phyloP scores from a whole-genome alignment of 2,888 invertebrate genomes.

The Ametastegia equiseti region DNA sequence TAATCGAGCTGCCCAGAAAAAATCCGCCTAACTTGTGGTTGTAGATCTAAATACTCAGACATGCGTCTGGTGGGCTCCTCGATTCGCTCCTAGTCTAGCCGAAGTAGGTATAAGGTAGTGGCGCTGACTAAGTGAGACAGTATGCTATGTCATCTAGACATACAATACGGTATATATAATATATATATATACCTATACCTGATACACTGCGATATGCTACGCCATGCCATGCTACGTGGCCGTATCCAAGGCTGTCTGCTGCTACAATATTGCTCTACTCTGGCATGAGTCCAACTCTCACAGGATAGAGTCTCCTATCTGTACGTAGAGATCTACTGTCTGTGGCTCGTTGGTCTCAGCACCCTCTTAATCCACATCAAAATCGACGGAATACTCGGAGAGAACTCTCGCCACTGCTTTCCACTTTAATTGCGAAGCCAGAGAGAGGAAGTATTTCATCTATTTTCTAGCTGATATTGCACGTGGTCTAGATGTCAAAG shows the following conservation, averaged over 20 bases:
- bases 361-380: conserved; percentile 56
- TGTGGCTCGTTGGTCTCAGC: conserved; percentile 49
- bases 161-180: conserved; percentile 11
- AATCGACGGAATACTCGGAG: conserved; percentile 33
- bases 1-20: conserved; percentile 59
- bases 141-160: conserved; percentile 53
- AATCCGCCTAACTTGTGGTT: conserved; percentile 58
- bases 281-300: conserved; percentile 63
- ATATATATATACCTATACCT: conserved; percentile 46
- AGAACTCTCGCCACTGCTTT: neutral
- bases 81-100: neutral
- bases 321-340: conserved; percentile 52
- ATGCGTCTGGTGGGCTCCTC: neutral
- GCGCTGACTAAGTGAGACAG: conserved; percentile 62
- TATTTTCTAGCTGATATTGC: neutral
- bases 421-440: conserved; percentile 9
- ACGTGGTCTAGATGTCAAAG: neutral
- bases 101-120: too few species aligned
- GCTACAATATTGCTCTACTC: conserved; percentile 67
- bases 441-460: neutral
- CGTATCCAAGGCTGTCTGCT: conserved; percentile 58
- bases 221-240: conserved; percentile 48
- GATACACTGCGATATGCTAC: conserved; percentile 49
- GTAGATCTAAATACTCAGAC: conserved; percentile 58
- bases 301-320: conserved; percentile 53